Percentiles rank a stretch among this genome's conserved stretches.
phyloP scores from a whole-genome alignment of 2,797 vertebrate species.

The Chloroceryle amazona region DNA sequence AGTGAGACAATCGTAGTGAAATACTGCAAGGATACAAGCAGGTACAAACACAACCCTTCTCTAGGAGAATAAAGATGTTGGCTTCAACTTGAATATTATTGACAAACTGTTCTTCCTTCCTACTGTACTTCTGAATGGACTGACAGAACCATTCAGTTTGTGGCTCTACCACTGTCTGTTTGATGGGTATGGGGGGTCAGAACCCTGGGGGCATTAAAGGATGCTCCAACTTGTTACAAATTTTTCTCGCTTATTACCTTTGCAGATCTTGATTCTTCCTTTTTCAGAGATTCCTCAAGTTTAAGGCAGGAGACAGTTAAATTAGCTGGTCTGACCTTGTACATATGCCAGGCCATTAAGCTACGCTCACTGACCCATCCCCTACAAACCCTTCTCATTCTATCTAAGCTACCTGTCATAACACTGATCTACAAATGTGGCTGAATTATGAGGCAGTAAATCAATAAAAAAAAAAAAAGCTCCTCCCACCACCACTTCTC shows the following conservation, averaged over 20 bases:
- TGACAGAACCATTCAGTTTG: background rate
- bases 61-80: slow-evolving; percentile 32
- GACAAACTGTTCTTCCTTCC: background rate
- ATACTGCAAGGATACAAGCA: slow-evolving; percentile 71
- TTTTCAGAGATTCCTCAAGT: background rate
- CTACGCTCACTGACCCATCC: background rate
- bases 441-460: background rate
- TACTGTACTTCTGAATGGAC: background rate
- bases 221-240: background rate
- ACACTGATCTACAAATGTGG: background rate
- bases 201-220: background rate
- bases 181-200: background rate
- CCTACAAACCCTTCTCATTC: background rate
- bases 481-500: background rate
- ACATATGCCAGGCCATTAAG: background rate
- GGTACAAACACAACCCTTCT: slow-evolving; percentile 11
- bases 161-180: background rate
- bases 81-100: background rate
- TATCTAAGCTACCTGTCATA: background rate
- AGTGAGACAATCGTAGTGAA: slow-evolving; percentile 82
- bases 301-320: background rate
- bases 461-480: background rate
- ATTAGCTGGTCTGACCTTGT: background rate
- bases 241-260: background rate
- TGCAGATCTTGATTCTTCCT: background rate